phyloP scores from a whole-genome alignment of 2,888 invertebrate species.

The Nasonovia ribisnigri region DNA sequence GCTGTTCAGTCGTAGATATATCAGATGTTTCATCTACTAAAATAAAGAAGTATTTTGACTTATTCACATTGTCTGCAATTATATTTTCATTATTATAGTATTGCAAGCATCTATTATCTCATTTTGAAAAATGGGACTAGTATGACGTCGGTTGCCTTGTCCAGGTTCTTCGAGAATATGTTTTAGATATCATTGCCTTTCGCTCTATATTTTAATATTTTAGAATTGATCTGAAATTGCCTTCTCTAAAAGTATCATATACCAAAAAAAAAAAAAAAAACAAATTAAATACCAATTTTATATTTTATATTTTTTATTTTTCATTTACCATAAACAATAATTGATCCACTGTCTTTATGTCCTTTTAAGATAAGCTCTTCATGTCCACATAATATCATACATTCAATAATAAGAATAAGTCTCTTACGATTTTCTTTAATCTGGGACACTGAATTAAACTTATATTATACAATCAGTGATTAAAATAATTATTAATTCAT shows the following conservation, averaged over 20 bases:
- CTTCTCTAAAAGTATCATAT: too few relatives aligned
- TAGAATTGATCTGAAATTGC: not conserved
- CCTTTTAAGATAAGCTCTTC: conserved; percentile 5
- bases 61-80: conserved; percentile 65
- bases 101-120: conserved; percentile 66
- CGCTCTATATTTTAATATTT: conserved; percentile 3
- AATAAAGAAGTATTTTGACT: conserved; percentile 65
- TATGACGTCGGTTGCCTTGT: conserved; percentile 66
- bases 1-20: conserved; percentile 66
- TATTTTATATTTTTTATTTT: not conserved
- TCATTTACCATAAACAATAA: conserved; percentile 5
- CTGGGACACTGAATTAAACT: not conserved
- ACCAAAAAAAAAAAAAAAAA: too few relatives aligned
- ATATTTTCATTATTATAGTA: conserved; percentile 41
- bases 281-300: too few relatives aligned
- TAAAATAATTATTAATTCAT: not conserved
- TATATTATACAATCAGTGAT: conserved; percentile 1
- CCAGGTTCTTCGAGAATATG: conserved; percentile 9
- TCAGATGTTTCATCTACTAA: conserved; percentile 67
- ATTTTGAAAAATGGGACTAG: conserved; percentile 67
- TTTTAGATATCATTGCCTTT: conserved; percentile 14
- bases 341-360: not conserved
- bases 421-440: conserved; percentile 5
- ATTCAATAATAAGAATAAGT: conserved; percentile 4
- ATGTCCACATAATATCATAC: conserved; percentile 3